Evolutionary conservation across 2,113 vertebrate genomes (phyloP).

Genomic region (Eulemur rufifrons): DNA sequence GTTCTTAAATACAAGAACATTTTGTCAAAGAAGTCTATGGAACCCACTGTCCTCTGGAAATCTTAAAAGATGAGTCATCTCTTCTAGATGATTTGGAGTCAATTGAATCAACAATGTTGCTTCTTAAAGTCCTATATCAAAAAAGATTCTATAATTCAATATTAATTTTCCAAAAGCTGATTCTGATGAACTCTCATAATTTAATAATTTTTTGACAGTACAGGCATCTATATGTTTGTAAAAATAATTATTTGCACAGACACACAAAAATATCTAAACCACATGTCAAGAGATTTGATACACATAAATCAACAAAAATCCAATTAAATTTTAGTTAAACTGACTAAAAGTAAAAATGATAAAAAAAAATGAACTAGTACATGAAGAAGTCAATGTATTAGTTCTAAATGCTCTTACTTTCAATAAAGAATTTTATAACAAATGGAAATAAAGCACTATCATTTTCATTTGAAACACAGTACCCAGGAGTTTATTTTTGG

Average conservation of each 20-base stretch:
- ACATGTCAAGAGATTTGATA: not conserved
- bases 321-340: not conserved
- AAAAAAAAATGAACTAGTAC: not conserved
- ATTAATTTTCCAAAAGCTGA: not conserved
- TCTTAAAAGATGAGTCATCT: not conserved
- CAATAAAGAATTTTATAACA: constrained; percentile 9
- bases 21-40: not conserved
- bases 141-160: not conserved
- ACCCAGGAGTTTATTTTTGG: not conserved
- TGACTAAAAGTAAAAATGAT: not conserved
- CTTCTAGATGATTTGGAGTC: not conserved
- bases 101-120: not conserved
- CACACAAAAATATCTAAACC: not conserved
- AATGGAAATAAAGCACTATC: not conserved
- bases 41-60: not conserved
- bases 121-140: not conserved
- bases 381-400: not conserved
- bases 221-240: not conserved
- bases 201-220: not conserved
- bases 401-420: not conserved
- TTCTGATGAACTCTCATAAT: not conserved
- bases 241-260: not conserved
- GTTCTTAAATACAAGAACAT: not conserved
- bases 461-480: not conserved
- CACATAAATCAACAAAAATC: not conserved